Evolutionary conservation across 2,113 vertebrate species (phyloP).

Genomic region (Dicerorhinus sumatrensis): DNA sequence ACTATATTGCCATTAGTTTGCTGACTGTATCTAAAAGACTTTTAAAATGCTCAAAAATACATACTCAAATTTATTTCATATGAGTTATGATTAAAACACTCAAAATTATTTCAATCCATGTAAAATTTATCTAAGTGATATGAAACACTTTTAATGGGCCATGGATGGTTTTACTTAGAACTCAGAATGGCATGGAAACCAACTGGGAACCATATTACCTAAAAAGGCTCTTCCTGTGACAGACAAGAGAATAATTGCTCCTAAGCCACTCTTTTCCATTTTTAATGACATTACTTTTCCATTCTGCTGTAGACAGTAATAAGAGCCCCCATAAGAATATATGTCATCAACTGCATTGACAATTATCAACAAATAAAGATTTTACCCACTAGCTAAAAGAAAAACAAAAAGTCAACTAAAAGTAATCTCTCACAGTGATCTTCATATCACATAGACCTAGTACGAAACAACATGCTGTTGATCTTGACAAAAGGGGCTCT

Average conservation of each 20-base stretch:
- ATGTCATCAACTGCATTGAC: neutral
- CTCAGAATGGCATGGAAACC: neutral
- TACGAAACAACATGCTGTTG: neutral
- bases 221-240: neutral
- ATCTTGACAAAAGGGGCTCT: neutral
- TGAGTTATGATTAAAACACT: neutral
- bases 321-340: neutral
- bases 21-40: neutral
- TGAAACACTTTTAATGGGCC: neutral
- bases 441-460: neutral
- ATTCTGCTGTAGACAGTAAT: neutral
- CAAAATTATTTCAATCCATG: slow-evolving; percentile 11
- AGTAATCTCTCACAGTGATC: neutral
- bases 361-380: neutral
- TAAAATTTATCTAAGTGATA: neutral
- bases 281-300: neutral
- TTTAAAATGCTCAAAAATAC: neutral
- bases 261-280: neutral
- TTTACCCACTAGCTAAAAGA: neutral
- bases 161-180: neutral
- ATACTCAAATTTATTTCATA: neutral
- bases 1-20: neutral
- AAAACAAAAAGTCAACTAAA: neutral
- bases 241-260: neutral
- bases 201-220: neutral